phyloP scores from a whole-genome alignment of 2,797 vertebrate species.

The Morelia viridis region DNA sequence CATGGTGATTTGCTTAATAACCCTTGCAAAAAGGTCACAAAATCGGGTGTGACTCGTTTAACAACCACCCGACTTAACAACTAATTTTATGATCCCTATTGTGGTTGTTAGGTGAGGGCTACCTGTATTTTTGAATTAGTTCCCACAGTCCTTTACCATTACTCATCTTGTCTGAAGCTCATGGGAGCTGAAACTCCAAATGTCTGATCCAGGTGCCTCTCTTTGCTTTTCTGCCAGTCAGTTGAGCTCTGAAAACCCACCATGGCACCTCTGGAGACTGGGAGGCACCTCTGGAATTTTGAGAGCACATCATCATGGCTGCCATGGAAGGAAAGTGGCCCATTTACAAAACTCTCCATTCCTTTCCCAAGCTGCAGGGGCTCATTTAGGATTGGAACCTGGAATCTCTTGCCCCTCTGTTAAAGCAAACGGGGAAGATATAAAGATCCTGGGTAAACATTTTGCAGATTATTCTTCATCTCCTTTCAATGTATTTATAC shows the following conservation, averaged over 20 bases:
- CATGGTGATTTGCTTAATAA: no score
- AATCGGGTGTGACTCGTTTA: no score
- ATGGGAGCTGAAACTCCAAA: not conserved
- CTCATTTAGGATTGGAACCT: not conserved
- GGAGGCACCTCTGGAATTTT: not conserved
- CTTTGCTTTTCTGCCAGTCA: not conserved
- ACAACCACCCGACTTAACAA: no score
- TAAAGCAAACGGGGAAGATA: not conserved
- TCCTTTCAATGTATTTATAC: not conserved
- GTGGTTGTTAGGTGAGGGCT: no score
- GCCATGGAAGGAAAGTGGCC: not conserved
- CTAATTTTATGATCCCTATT: no score
- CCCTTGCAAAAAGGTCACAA: no score
- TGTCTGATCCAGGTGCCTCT: not conserved
- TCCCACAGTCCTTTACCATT: not conserved
- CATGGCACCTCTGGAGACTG: no score
- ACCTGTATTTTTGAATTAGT: not conserved
- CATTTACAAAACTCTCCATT: not conserved
- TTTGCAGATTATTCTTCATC: not conserved
- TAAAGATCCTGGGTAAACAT: not conserved
- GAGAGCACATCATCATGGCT: not conserved
- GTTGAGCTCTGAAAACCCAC: no score
- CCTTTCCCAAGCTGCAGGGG: not conserved
- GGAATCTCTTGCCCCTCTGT: not conserved
- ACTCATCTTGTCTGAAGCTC: not conserved